Evolutionary conservation across 2,888 invertebrate species (phyloP).

Genomic region (Leptopterna dolabrata): DNA sequence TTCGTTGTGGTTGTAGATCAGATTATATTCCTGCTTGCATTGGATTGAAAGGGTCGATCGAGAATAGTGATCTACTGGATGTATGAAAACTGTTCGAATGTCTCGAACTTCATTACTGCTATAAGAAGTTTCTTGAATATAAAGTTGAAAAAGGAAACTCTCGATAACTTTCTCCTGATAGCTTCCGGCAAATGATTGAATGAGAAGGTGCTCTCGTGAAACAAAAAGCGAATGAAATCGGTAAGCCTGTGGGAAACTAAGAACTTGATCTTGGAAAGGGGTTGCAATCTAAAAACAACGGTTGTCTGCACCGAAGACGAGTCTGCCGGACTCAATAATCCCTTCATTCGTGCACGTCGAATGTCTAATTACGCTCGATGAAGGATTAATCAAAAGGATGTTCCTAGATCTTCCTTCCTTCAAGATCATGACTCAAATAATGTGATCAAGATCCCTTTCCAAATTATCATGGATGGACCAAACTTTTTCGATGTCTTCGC

Average conservation of each 20-base stretch:
- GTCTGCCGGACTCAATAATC: background rate
- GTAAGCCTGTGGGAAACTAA: slow-evolving; percentile 11
- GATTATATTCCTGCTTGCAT: too few relatives aligned
- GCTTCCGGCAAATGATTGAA: background rate
- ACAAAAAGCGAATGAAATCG: background rate
- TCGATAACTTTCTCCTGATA: background rate
- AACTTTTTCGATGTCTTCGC: too few relatives aligned
- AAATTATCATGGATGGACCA: too few relatives aligned
- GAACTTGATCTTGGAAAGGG: background rate
- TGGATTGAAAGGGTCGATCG: too few relatives aligned
- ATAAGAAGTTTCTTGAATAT: background rate
- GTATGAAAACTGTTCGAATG: too few relatives aligned
- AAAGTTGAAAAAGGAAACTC: background rate
- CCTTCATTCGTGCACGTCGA: slow-evolving; percentile 32
- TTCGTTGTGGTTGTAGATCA: too few relatives aligned
- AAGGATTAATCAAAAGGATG: background rate
- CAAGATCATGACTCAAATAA: background rate
- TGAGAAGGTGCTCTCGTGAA: background rate
- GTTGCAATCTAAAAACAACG: background rate
- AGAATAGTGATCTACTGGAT: too few relatives aligned
- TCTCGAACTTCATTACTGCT: background rate
- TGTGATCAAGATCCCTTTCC: too few relatives aligned
- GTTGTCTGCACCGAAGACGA: slow-evolving; percentile 5
- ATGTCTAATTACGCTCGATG: slow-evolving; percentile 25
- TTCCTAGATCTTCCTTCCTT: background rate